Conservation (phyloP, 2,797 vertebrate species). For the Staurois parvus region DNA sequence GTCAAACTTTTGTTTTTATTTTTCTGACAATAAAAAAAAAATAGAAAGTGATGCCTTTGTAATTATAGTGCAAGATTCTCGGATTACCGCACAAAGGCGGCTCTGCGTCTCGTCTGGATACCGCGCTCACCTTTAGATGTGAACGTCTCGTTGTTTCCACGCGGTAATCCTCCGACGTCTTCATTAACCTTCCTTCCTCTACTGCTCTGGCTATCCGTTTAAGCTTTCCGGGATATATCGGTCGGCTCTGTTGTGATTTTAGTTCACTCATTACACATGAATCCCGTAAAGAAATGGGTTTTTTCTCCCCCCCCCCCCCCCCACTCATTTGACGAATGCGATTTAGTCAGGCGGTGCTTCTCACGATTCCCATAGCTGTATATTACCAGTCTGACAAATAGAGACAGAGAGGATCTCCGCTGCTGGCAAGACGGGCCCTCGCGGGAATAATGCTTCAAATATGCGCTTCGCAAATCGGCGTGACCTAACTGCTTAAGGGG, state of each 20-base stretch:
- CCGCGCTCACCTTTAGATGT: conserved; percentile 31
- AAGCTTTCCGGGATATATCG: conserved; percentile 12
- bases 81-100: conserved; percentile 26
- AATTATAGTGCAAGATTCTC: conserved; percentile 16
- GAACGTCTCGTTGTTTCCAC: not conserved
- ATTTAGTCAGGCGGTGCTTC: conserved; percentile 11
- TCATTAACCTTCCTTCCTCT: conserved; percentile 44
- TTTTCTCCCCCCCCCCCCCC: not conserved
- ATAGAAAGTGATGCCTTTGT: not conserved
- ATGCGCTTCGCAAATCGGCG: not conserved
- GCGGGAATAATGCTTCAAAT: conserved; percentile 7
- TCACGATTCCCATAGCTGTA: not conserved
- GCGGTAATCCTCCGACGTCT: conserved; percentile 38
- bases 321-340: not conserved
- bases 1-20: conserved; percentile 23
- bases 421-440: not conserved
- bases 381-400: conserved; percentile 26
- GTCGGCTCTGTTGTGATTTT: not conserved
- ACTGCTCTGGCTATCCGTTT: conserved; percentile 8
- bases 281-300: conserved; percentile 2
- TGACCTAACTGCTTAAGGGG: not conserved
- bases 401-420: conserved; percentile 27
- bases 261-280: conserved; percentile 31
- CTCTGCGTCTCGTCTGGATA: conserved; percentile 9
- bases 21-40: not conserved